Base-by-base conservation (phyloP, 2,888 invertebrate genomes). In the Cylindroiulus punctatus region DNA sequence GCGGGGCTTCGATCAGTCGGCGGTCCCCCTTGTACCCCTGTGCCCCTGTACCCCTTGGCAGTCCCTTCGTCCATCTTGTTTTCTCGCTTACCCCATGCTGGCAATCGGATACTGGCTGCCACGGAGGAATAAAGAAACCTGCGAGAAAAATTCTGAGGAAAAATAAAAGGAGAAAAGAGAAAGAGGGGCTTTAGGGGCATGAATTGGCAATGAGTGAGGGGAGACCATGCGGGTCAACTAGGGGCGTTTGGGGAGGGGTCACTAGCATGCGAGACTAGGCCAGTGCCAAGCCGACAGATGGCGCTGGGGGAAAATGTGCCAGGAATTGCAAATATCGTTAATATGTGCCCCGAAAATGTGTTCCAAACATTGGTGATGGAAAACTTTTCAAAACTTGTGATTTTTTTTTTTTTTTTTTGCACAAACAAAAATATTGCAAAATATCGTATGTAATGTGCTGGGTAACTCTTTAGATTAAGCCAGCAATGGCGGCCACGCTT, bases 21-120 rank as follows among this genome's bases (percentile, higher is more conserved):
- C 52, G 76, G 76, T 76, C 76, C 76, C 57, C 76, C 76, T 44
- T 30, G 30, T 76, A 76, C 76, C 76, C 52, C n/a, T 12, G 52
- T n/a, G 17, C n/a, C 81, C 82, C 82, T 42, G 40, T 40, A 40
- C 40, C 40, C 40, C 40, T 8, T 7, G 5, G 4, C 40, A 4
- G 4, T n/a, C 81, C 83, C 83, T 44, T 10, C 83, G 83, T 83
- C 42, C 44, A 83, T 83, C 44, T 83, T 83, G 40, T 83, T 83
- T 83, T 83, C 83, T 83, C 44, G 3, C 83, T 83, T 40, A 83
- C 83, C 83, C 83, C 83, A 83, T 83, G 83, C 83, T 83, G 83
- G 83, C 83, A 83, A 83, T 44, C 83, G 42, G 83, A 83, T 83
- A 83, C 83, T 83, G 83, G 83, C 44, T n/a, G 1, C 26, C 12